Conservation (phyloP, 2,113 vertebrate genomes). For the Myiozetetes cayanensis region DNA sequence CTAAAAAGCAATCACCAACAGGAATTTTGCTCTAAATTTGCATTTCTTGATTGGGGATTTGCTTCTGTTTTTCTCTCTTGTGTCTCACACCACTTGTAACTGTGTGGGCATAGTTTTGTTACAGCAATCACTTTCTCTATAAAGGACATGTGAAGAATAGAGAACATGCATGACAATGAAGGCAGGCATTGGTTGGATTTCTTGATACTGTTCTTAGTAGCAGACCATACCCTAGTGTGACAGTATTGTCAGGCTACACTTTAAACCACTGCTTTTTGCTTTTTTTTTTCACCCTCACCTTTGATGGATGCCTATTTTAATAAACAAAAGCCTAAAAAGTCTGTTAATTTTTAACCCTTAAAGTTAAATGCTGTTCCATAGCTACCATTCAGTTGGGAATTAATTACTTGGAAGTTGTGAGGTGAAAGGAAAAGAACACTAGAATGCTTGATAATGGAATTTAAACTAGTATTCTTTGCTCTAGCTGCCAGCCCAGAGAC, state of each 20-base stretch:
- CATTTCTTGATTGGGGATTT: conserved; percentile 28
- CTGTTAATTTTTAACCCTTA: neutral
- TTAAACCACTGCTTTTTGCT: neutral
- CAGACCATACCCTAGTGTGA: neutral
- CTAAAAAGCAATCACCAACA: neutral
- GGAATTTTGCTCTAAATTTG: conserved; percentile 21
- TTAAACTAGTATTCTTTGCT: neutral
- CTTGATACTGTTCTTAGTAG: neutral
- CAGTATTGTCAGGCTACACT: neutral
- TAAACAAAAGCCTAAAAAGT: neutral
- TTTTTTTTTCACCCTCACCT: neutral
- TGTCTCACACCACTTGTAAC: neutral
- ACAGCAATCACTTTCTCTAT: neutral
- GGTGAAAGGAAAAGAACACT: neutral
- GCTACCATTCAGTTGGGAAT: neutral
- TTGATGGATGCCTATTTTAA: neutral
- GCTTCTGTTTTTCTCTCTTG: neutral
- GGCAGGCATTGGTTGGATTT: neutral
- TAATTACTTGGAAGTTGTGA: neutral
- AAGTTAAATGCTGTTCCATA: neutral
- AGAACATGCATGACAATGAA: neutral
- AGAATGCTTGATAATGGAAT: neutral
- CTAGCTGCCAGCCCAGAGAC: neutral
- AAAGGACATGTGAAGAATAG: neutral
- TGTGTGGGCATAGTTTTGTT: neutral